phyloP scores from a whole-genome alignment of 2,113 vertebrate species.

The Strix uralensis region DNA sequence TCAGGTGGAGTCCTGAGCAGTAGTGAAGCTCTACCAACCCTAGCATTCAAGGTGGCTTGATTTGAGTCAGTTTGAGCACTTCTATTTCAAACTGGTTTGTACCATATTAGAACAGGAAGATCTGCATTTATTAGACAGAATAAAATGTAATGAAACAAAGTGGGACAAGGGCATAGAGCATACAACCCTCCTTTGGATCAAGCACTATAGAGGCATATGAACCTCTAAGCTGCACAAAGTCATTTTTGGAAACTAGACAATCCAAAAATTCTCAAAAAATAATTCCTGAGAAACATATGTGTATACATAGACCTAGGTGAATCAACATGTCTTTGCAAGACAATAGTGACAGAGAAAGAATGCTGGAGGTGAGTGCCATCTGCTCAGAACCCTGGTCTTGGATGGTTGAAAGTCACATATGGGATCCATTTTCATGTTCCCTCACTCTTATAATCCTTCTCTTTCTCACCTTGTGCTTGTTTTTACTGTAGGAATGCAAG shows the following conservation, averaged over 20 bases:
- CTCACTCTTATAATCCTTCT: not conserved
- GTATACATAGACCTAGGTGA: not conserved
- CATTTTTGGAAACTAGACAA: not conserved
- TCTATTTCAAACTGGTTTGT: not conserved
- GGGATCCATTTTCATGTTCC: not conserved
- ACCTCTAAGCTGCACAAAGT: not conserved
- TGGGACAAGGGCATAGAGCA: not conserved
- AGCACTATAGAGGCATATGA: not conserved
- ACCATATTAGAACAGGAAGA: not conserved
- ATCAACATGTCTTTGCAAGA: not conserved
- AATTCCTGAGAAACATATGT: not conserved
- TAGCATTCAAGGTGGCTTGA: not conserved
- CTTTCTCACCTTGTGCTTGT: constrained; percentile 1
- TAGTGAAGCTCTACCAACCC: not conserved
- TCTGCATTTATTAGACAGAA: not conserved
- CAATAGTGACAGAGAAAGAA: not conserved
- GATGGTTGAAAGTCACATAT: not conserved
- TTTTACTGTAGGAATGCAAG: not conserved
- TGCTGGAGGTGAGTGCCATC: not conserved
- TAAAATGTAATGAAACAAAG: not conserved
- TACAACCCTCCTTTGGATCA: not conserved
- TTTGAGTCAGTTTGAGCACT: not conserved
- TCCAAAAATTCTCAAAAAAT: not conserved
- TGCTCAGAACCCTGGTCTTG: not conserved
- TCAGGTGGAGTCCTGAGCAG: not conserved